Conservation (phyloP, 2,797 vertebrate genomes). For the Brachyrhaphis roseni region DNA sequence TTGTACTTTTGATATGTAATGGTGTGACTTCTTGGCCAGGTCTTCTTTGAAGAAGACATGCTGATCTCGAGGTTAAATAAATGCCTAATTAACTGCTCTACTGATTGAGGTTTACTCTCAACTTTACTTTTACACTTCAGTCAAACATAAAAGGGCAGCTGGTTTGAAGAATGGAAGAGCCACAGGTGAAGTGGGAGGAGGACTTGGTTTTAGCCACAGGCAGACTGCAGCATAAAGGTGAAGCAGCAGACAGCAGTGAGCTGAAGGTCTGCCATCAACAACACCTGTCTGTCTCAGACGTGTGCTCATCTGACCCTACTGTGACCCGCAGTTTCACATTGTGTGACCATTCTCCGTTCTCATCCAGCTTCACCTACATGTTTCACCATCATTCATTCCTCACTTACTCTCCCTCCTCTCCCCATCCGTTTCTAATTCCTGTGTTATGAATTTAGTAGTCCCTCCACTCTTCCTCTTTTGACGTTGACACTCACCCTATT, state of each 20-base stretch:
- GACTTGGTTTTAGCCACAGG: not conserved
- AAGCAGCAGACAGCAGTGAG: slow-evolving; percentile 36
- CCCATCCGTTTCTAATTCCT: slow-evolving; percentile 15
- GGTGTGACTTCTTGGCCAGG: not conserved
- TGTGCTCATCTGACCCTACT: slow-evolving; percentile 13
- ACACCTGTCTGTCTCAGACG: slow-evolving; percentile 20
- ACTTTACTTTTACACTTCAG: not conserved
- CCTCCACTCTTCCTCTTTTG: slow-evolving; percentile 47
- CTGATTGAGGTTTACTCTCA: not conserved
- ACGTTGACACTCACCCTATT: slow-evolving; percentile 57
- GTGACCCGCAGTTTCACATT: slow-evolving; percentile 12
- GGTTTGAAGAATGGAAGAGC: not conserved
- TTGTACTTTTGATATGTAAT: not conserved
- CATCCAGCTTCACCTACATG: not conserved
- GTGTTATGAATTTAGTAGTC: slow-evolving; percentile 46
- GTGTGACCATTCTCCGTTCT: slow-evolving; percentile 3
- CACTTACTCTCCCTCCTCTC: slow-evolving; percentile 3
- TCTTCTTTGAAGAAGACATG: not conserved
- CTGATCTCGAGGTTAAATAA: not conserved
- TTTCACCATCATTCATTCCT: slow-evolving; percentile 29
- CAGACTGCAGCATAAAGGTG: slow-evolving; percentile 20
- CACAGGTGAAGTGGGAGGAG: slow-evolving; percentile 1
- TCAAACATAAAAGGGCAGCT: not conserved
- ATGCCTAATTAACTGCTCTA: not conserved
- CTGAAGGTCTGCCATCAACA: slow-evolving; percentile 49